phyloP scores from a whole-genome alignment of 2,888 invertebrate species.

The Ctena decussata region DNA sequence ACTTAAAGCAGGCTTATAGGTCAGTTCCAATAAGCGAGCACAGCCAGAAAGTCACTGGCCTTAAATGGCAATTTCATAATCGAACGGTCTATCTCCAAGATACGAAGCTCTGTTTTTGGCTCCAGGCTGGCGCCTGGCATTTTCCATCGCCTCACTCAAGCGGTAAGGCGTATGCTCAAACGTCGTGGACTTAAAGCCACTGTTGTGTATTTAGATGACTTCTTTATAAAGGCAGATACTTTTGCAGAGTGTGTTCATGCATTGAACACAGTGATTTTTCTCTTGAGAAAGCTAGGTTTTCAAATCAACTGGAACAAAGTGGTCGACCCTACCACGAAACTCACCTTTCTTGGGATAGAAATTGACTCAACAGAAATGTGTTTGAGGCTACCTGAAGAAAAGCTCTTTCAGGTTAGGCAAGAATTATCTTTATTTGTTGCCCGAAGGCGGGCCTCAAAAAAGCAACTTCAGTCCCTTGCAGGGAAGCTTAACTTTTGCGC shows the following conservation, averaged over 20 bases:
- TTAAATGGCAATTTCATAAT: constrained; percentile 23
- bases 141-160: constrained; percentile 36
- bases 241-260: neutral
- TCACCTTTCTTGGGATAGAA: too few relatives aligned
- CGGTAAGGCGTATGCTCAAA: constrained; percentile 27
- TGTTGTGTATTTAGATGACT: too few relatives aligned
- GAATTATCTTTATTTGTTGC: neutral
- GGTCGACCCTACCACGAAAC: constrained; percentile 9
- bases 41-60: constrained; percentile 31
- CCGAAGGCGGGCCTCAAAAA: constrained; percentile 8
- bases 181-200: too few relatives aligned
- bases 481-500: too few relatives aligned
- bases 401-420: neutral
- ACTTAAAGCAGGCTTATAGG: constrained; percentile 31
- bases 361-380: too few relatives aligned
- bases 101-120: constrained; percentile 30
- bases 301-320: constrained; percentile 39
- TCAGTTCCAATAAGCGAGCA: too few relatives aligned
- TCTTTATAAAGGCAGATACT: neutral
- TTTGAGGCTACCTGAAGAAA: too few relatives aligned
- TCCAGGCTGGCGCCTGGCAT: constrained; percentile 24
- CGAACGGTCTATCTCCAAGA: neutral
- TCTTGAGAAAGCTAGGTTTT: constrained; percentile 29
- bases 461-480: constrained; percentile 22
- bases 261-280: neutral